Conservation (phyloP, 2,888 invertebrate genomes). For the Acheta domesticus region DNA sequence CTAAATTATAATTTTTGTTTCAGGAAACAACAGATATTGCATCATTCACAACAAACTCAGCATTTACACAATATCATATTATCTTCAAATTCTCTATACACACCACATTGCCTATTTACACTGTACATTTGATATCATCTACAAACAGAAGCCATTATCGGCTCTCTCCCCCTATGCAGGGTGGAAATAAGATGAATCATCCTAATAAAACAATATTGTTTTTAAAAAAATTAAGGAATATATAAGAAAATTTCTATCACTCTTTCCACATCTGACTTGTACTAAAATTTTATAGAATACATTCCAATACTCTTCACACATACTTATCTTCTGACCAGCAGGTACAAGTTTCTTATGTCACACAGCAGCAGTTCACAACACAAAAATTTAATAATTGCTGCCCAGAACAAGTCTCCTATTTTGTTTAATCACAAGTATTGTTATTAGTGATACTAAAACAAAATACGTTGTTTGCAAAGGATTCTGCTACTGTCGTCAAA, state of each 20-base stretch:
- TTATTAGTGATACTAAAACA: background rate
- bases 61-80: slow-evolving; percentile 10
- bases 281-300: background rate
- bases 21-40: background rate
- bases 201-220: background rate
- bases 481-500: background rate
- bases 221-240: background rate
- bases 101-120: background rate
- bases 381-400: background rate
- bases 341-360: background rate
- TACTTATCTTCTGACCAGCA: slow-evolving; percentile 1
- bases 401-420: background rate
- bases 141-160: background rate
- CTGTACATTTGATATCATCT: background rate
- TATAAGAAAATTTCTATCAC: slow-evolving; percentile 2
- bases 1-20: background rate
- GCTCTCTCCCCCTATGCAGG: background rate
- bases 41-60: background rate
- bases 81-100: background rate
- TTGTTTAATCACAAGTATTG: background rate
- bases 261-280: background rate
- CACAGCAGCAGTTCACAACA: background rate
- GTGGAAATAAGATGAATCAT: background rate
- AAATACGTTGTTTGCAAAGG: background rate
- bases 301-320: slow-evolving; percentile 3